Evolutionary conservation across 2,888 invertebrate species (phyloP).

Genomic region (Pherbina coryleti): DNA sequence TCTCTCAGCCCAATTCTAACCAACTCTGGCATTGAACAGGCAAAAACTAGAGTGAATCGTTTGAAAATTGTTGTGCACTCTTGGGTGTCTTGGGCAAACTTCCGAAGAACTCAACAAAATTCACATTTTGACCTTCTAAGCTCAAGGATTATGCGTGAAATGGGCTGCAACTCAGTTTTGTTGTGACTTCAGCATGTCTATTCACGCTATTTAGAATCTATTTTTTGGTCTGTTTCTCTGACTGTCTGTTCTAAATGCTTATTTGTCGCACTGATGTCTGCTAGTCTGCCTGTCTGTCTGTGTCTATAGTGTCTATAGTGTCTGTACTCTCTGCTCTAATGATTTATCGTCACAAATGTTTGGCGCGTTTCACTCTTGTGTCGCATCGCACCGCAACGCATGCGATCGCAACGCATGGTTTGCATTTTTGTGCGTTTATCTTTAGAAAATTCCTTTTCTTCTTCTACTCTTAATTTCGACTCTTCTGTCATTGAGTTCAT

Average conservation of each 20-base stretch:
- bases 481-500: not conserved
- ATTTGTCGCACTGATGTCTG: not conserved
- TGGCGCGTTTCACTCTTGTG: constrained; percentile 35
- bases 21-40: too few species aligned
- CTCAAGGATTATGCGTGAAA: not conserved
- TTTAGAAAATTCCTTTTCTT: constrained; percentile 15
- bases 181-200: not conserved
- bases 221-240: not conserved
- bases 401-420: constrained; percentile 1
- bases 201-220: not conserved
- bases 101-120: too few species aligned
- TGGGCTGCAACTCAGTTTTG: not conserved
- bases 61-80: too few species aligned
- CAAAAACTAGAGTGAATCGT: too few species aligned
- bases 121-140: not conserved
- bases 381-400: not conserved
- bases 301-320: not conserved
- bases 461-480: not conserved
- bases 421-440: constrained; percentile 24
- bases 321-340: constrained; percentile 42
- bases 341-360: constrained; percentile 65
- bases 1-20: too few species aligned
- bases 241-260: not conserved
- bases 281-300: not conserved
- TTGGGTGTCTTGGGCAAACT: too few species aligned